Conservation (phyloP, 2,113 vertebrate species). For the Phaethon lepturus region DNA sequence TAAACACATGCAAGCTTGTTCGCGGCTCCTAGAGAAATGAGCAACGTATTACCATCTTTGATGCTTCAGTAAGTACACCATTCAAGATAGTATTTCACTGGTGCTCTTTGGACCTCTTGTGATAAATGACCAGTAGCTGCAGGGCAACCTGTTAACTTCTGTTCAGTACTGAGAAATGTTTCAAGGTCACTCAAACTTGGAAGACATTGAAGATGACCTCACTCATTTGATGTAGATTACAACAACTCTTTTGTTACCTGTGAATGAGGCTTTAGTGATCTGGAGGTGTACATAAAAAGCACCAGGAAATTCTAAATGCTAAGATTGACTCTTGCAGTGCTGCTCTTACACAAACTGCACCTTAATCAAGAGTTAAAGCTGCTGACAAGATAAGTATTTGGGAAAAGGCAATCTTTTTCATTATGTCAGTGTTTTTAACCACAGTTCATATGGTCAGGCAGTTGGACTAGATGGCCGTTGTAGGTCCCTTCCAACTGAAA, state of each 20-base stretch:
- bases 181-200: not conserved
- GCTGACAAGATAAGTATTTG: not conserved
- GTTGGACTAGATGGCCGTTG: not conserved
- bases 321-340: not conserved
- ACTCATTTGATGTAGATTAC: not conserved
- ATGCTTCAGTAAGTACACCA: not conserved
- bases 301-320: slow-evolving; percentile 31
- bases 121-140: not conserved
- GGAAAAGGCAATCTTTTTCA: not conserved
- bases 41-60: not conserved
- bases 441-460: not conserved
- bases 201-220: slow-evolving; percentile 36
- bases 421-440: not conserved
- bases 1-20: not conserved
- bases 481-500: not conserved
- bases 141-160: not conserved
- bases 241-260: slow-evolving; percentile 42
- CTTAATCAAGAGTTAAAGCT: not conserved
- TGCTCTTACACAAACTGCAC: not conserved
- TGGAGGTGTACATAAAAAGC: not conserved
- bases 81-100: not conserved
- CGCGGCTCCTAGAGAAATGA: not conserved
- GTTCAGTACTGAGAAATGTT: not conserved
- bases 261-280: slow-evolving; percentile 11
- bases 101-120: not conserved